A percentile compares a stretch with the other conserved stretches of the same genome.
These are phyloP conservation scores for Chymomyza caudatula DNA, from an alignment of 2,888 invertebrate genomes.

Conservation along the genomic window DNA sequence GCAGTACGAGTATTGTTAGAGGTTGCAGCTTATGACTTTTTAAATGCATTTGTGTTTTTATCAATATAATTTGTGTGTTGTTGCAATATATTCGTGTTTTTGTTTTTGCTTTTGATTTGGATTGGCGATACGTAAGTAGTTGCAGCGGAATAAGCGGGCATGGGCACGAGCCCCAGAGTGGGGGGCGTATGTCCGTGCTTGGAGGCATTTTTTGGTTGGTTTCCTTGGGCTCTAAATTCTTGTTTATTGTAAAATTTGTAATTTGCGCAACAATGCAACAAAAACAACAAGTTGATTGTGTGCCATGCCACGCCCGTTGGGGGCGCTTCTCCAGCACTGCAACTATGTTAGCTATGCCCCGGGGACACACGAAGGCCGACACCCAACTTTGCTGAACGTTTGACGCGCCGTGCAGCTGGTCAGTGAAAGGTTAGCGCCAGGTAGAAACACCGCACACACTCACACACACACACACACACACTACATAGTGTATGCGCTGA, in stretches of 20 bases:
- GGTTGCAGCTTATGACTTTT: constrained; percentile 54
- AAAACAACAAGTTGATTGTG: not conserved
- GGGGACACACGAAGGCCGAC: constrained; percentile 25
- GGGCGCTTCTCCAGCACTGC: constrained; percentile 15
- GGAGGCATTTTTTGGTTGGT: constrained; percentile 4
- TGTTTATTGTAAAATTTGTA: constrained; percentile 43
- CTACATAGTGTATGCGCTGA: constrained; percentile 17
- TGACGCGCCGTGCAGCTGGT: constrained; percentile 41
- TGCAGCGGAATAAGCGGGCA: not conserved
- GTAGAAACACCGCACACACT: not conserved
- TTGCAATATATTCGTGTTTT: constrained; percentile 46
- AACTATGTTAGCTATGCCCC: constrained; percentile 34
- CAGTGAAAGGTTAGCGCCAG: constrained; percentile 48
- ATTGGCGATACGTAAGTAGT: constrained; percentile 46
- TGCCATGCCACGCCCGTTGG: constrained; percentile 25
- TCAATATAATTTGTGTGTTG: constrained; percentile 64
- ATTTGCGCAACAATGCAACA: constrained; percentile 65
- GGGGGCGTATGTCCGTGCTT: constrained; percentile 9
- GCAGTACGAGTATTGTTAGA: constrained; percentile 20
- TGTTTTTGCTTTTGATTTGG: constrained; percentile 55
- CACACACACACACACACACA: not conserved
- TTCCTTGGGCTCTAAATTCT: constrained; percentile 62
- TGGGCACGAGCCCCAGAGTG: not conserved
- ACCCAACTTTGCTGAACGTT: constrained; percentile 58
- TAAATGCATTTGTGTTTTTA: constrained; percentile 61